Base-by-base conservation (phyloP, 1,140 invertebrate species). In the Lycorma delicatula region DNA sequence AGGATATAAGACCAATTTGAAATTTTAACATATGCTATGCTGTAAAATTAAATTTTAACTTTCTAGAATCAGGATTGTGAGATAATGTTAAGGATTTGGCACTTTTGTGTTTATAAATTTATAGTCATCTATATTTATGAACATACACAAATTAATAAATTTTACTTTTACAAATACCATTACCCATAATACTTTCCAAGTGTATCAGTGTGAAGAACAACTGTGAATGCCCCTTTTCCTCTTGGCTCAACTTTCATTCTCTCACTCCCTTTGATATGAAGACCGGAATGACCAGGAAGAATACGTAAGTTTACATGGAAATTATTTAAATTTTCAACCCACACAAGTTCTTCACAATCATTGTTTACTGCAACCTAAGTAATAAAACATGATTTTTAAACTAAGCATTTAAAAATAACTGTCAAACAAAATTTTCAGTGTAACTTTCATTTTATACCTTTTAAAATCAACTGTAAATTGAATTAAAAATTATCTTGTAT, bases 241-340 rank as follows among this genome's bases (percentile, higher is more conserved):
- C 1, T 60, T 60, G 36, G 65, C 66, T n/a, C 23, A 11, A n/a
- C 65, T 60, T 22, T 52, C 29, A 52, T 3, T 2, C 23, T 16
- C 18, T 44, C 23, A 16, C 23, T 12, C 18, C 41, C 41, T 9
- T 2, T 44, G 26, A 46, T 22, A 34, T 60, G 7, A 25, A 29
- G 1, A 20, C 16, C 18, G 23, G 41, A 18, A 44, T 57, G 46
- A 3, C 27, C 28, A 48, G 55, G 62, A 0, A 29, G 38, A 2
- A 67, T 36, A 27, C 58, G 59, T 6, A 68, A 44, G 60, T 64
- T 64, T 1, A 70, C 47, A 16, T 63, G 56, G 54, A 70, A 64
- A 3, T 62, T 41, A 20, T 70, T 70, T 18, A 27, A 50, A 31
- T 70, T 70, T 18, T 63, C 61, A 1, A 64, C 46, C 13, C 36